These are phyloP conservation scores for Aptenodytes patagonicus DNA, from an alignment of 2,113 vertebrate genomes.

Conservation along the genomic window DNA sequence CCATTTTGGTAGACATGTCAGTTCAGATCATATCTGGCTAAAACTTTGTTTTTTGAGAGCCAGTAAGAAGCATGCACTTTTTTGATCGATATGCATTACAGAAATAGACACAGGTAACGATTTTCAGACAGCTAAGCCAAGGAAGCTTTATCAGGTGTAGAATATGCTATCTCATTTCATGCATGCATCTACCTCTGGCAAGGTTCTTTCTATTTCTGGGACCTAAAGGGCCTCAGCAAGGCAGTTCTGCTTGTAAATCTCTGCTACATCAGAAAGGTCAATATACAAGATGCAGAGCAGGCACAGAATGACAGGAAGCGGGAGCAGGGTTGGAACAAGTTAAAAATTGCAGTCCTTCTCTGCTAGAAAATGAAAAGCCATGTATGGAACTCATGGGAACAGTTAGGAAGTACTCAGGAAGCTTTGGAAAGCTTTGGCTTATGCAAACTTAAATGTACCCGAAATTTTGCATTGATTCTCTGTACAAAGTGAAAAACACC, in stretches of 20 bases:
- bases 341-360: background rate
- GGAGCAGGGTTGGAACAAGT: conserved; percentile 5
- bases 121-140: conserved; percentile 34
- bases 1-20: background rate
- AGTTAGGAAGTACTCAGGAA: background rate
- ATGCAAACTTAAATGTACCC: background rate
- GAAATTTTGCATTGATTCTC: conserved; percentile 28
- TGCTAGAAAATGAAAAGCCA: conserved; percentile 26
- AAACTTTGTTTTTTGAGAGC: conserved; percentile 20
- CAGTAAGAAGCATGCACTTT: background rate
- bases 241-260: conserved; percentile 51
- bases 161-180: conserved; percentile 58
- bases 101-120: conserved; percentile 41
- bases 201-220: conserved; percentile 56
- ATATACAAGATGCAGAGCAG: conserved; percentile 45
- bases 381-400: background rate
- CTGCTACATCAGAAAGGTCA: conserved; percentile 46
- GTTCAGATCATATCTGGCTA: conserved; percentile 37
- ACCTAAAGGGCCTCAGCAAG: conserved; percentile 13
- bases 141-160: conserved; percentile 45
- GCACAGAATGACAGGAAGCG: background rate
- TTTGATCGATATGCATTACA: conserved; percentile 21
- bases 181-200: conserved; percentile 30
- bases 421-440: conserved; percentile 30
- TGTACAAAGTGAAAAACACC: background rate